A percentile compares a stretch with the other conserved stretches of the same genome.
These are phyloP conservation scores for Cynocephalus volans DNA, from an alignment of 2,113 vertebrate species.

Conservation along the genomic window DNA sequence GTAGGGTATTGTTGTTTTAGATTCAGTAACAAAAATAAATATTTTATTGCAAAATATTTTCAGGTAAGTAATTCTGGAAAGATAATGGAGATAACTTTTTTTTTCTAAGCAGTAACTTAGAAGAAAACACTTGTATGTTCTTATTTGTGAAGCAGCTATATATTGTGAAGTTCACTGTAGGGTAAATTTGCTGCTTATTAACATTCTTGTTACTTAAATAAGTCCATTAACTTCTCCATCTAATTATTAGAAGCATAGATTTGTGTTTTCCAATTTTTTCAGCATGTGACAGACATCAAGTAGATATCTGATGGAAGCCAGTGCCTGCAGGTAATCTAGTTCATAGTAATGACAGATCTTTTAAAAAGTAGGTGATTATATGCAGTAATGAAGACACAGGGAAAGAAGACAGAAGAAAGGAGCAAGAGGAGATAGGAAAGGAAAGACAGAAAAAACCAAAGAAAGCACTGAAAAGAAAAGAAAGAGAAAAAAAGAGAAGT, in stretches of 20 bases:
- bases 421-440: background rate
- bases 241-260: conserved; percentile 33
- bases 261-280: background rate
- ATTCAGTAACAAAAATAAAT: conserved; percentile 31
- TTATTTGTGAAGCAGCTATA: conserved; percentile 26
- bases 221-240: conserved; percentile 31
- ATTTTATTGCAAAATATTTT: conserved; percentile 36
- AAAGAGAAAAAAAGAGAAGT: background rate
- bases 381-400: conserved; percentile 36
- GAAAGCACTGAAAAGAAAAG: conserved; percentile 21
- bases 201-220: conserved; percentile 41
- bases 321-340: background rate
- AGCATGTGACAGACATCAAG: background rate
- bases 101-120: background rate
- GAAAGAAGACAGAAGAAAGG: conserved; percentile 13
- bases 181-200: background rate
- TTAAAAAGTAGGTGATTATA: conserved; percentile 9
- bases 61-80: conserved; percentile 61
- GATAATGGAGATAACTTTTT: background rate
- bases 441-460: background rate
- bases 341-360: conserved; percentile 9
- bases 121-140: conserved; percentile 26
- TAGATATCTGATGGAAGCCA: background rate
- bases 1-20: conserved; percentile 26
- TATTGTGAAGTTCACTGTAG: conserved; percentile 45